Conservation (phyloP, 2,888 invertebrate species). For the Congeria kusceri region DNA sequence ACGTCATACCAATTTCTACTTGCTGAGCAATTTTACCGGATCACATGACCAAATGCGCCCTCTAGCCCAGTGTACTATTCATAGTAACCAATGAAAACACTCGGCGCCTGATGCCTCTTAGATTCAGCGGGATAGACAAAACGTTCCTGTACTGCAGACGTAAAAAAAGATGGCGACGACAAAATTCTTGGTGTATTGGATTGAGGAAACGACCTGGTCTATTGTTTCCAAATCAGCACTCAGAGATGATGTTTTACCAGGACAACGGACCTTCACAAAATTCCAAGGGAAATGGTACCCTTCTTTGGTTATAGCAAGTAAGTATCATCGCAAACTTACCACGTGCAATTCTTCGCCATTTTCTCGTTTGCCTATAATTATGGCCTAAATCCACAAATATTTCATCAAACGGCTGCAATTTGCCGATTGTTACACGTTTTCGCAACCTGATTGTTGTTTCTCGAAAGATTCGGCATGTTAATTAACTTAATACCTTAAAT, state of each 20-base stretch:
- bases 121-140: not conserved
- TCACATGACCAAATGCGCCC: conserved; percentile 17
- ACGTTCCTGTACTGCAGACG: too few species aligned
- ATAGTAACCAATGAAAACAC: too few species aligned
- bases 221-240: conserved; percentile 23
- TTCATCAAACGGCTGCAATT: too few species aligned
- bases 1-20: too few species aligned
- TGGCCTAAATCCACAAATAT: too few species aligned
- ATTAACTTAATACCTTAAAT: too few species aligned
- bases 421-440: too few species aligned
- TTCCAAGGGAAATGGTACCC: conserved; percentile 30
- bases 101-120: too few species aligned
- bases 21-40: too few species aligned
- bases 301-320: conserved; percentile 30
- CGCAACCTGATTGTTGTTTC: too few species aligned
- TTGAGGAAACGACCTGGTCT: conserved; percentile 29
- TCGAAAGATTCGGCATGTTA: too few species aligned
- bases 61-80: conserved; percentile 21
- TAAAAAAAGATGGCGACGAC: conserved; percentile 19
- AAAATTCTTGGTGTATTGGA: conserved; percentile 32
- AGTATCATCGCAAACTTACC: conserved; percentile 25
- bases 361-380: conserved; percentile 1
- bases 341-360: conserved; percentile 22
- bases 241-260: conserved; percentile 27
- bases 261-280: conserved; percentile 22